Evolutionary conservation across 2,113 vertebrate species (phyloP).

Genomic region (Tiliqua scincoides): DNA sequence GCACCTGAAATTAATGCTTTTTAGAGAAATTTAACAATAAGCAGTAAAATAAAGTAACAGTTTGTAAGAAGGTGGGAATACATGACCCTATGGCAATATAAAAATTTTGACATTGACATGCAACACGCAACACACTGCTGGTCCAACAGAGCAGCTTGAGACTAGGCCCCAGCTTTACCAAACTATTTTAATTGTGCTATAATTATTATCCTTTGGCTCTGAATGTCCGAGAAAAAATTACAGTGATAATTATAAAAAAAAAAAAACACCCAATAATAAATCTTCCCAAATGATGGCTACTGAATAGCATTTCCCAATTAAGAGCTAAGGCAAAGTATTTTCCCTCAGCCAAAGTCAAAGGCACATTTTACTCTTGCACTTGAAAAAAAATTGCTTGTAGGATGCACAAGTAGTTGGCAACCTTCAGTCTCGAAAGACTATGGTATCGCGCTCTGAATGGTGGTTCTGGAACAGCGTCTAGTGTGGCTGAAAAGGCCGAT

Average conservation of each 20-base stretch:
- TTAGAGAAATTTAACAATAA: not conserved
- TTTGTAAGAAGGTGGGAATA: not conserved
- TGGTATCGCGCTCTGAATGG: no score
- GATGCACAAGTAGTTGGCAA: not conserved
- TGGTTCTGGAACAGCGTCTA: no score
- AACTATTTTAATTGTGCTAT: not conserved
- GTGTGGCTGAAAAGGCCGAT: no score
- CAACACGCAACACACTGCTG: not conserved
- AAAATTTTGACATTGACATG: not conserved
- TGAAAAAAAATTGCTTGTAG: not conserved
- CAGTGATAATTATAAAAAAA: not conserved
- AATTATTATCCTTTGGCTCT: not conserved
- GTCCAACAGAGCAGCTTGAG: not conserved
- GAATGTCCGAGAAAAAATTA: not conserved
- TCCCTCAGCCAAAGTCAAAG: not conserved
- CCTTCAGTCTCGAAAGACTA: no score
- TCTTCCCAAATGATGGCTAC: not conserved
- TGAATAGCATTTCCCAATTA: not conserved
- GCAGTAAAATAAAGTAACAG: not conserved
- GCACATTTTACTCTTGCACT: not conserved
- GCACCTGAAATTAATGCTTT: not conserved
- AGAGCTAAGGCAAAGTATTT: not conserved
- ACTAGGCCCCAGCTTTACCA: not conserved
- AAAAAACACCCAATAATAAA: not conserved
- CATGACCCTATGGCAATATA: not conserved